These are phyloP conservation scores for Pycnomerus fuliginosus DNA, from an alignment of 2,888 invertebrate genomes.

Conservation along the genomic window DNA sequence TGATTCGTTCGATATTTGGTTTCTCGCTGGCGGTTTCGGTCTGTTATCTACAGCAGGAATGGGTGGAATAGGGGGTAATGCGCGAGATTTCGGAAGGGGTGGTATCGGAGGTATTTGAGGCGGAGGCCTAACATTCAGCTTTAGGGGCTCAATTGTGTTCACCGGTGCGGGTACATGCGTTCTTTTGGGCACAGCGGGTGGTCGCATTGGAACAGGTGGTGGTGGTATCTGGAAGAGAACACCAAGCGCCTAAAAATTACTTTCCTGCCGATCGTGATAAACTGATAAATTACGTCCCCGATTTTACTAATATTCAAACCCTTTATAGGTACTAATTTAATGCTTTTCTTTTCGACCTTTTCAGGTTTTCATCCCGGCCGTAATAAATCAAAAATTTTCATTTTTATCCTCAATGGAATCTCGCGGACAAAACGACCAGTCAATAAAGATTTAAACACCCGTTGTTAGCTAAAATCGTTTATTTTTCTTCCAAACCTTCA, in stretches of 20 bases:
- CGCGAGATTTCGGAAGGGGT: conserved; percentile 49
- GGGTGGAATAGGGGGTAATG: conserved; percentile 49
- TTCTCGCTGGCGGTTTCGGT: conserved; percentile 29
- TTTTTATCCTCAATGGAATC: conserved; percentile 13
- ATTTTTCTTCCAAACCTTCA: too few species aligned
- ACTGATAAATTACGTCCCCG: conserved; percentile 5
- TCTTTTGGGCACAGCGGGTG: conserved; percentile 57
- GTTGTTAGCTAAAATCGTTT: too few species aligned
- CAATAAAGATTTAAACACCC: conserved; percentile 13
- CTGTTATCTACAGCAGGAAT: conserved; percentile 39
- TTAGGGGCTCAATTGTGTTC: conserved; percentile 39
- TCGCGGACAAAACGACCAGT: conserved; percentile 10
- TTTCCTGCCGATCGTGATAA: conserved; percentile 1
- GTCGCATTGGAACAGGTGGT: conserved; percentile 54
- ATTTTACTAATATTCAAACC: conserved; percentile 12
- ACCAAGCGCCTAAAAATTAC: conserved; percentile 6
- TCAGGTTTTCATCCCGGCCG: conserved; percentile 10
- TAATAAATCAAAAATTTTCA: conserved; percentile 22
- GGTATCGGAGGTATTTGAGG: conserved; percentile 52
- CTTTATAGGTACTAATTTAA: conserved; percentile 5
- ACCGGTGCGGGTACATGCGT: conserved; percentile 47
- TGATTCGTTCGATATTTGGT: conserved; percentile 22
- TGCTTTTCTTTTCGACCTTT: conserved; percentile 10
- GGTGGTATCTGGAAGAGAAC: conserved; percentile 47
- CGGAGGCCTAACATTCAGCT: conserved; percentile 48